These are phyloP conservation scores for Mesocentrotus franciscanus DNA, from an alignment of 53 echinoderm and acorn worm species.

Conservation along the genomic window DNA sequence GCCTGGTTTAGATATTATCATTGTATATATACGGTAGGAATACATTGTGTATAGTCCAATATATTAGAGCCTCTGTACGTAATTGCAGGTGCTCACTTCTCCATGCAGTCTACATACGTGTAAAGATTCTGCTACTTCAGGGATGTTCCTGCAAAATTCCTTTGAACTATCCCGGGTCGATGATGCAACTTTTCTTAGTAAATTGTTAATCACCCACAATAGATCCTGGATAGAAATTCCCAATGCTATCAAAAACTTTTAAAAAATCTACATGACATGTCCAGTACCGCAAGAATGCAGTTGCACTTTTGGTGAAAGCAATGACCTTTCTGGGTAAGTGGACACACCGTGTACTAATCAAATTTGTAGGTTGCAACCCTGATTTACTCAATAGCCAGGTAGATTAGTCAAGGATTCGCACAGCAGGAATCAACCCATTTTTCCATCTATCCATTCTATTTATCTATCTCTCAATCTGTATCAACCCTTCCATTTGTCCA, in stretches of 20 bases:
- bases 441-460: background rate
- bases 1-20: no score
- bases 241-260: background rate
- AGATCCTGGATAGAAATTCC: background rate
- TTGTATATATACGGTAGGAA: no score
- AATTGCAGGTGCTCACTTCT: background rate
- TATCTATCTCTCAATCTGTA: background rate
- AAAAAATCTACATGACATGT: constrained; percentile 18
- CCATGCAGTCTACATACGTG: no score
- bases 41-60: no score
- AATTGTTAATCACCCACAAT: background rate
- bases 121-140: background rate
- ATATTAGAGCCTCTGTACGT: background rate
- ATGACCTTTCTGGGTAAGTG: constrained; percentile 37
- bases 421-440: constrained; percentile 10
- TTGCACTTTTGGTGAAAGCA: constrained; percentile 31
- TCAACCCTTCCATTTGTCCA: background rate
- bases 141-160: background rate
- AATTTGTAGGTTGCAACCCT: constrained; percentile 7
- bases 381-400: constrained; percentile 20
- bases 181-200: background rate
- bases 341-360: constrained; percentile 20
- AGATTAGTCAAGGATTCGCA: constrained; percentile 25
- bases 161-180: background rate
- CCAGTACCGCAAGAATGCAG: constrained; percentile 29